Evolutionary conservation across 2,797 vertebrate species (phyloP).

Genomic region (Martes flavigula): DNA sequence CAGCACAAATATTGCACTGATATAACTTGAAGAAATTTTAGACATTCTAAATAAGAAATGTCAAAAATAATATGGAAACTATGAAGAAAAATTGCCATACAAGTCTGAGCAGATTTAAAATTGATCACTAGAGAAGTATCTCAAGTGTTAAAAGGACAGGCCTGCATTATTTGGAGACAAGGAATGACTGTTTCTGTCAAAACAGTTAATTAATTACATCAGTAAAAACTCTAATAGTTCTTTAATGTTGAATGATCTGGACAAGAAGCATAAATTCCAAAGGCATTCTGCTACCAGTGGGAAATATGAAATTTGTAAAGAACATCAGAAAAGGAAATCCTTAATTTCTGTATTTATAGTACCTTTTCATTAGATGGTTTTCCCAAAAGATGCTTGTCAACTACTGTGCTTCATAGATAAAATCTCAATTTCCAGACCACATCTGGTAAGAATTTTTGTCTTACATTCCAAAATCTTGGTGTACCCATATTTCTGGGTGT

Average conservation of each 20-base stretch:
- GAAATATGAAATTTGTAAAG: neutral
- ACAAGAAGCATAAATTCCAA: neutral
- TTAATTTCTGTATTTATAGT: neutral
- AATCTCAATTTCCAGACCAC: neutral
- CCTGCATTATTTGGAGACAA: neutral
- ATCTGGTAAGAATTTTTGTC: conserved; percentile 1
- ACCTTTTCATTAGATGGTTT: neutral
- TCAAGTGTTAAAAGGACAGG: neutral
- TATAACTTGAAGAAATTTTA: neutral
- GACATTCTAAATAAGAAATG: neutral
- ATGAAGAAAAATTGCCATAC: neutral
- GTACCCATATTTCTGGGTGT: neutral
- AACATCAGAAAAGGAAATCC: neutral
- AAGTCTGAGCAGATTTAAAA: conserved; percentile 21
- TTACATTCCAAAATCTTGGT: neutral
- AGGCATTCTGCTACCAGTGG: neutral
- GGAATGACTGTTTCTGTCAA: conserved; percentile 20
- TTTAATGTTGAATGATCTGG: neutral
- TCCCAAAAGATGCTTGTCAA: neutral
- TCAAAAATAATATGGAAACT: neutral
- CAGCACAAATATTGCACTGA: neutral
- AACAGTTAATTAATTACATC: neutral
- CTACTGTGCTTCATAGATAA: neutral
- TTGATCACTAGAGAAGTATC: neutral
- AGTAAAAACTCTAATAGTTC: neutral